A percentile compares a stretch with the other conserved stretches of the same genome.
phyloP scores from a whole-genome alignment of 2,888 invertebrate species.

The Epistrophella euchroma region DNA sequence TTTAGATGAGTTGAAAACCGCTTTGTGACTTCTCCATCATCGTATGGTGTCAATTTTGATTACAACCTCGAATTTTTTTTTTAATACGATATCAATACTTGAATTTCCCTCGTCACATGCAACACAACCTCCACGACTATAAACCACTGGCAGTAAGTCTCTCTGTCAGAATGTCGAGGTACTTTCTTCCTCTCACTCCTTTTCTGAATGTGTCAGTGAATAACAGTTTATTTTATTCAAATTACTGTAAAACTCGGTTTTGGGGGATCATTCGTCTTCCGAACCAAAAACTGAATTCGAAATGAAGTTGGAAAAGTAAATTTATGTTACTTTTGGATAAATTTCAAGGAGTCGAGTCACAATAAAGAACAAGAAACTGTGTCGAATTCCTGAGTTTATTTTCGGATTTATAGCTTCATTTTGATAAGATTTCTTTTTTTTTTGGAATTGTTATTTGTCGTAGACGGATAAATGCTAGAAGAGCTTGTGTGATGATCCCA shows the following conservation, averaged over 20 bases:
- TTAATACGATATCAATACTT: too few relatives aligned
- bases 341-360: neutral
- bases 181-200: neutral
- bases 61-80: too few relatives aligned
- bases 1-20: too few relatives aligned
- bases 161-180: neutral
- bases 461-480: neutral
- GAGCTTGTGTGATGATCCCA: conserved; percentile 50
- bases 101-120: too few relatives aligned
- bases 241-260: conserved; percentile 53
- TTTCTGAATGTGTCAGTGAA: conserved; percentile 30
- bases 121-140: neutral
- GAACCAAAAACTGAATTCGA: conserved; percentile 51
- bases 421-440: conserved; percentile 55
- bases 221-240: conserved; percentile 75
- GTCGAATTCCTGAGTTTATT: conserved; percentile 58
- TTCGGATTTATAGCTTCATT: conserved; percentile 73
- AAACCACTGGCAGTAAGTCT: neutral
- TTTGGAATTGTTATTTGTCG: conserved; percentile 41
- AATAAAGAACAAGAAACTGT: conserved; percentile 38
- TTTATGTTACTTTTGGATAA: conserved; percentile 29
- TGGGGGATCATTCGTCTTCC: conserved; percentile 62
- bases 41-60: too few relatives aligned
- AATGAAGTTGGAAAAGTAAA: conserved; percentile 68
- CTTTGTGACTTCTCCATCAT: too few relatives aligned